Evolutionary conservation across 2,888 invertebrate species (phyloP).

Genomic region (Philereme transversata): DNA sequence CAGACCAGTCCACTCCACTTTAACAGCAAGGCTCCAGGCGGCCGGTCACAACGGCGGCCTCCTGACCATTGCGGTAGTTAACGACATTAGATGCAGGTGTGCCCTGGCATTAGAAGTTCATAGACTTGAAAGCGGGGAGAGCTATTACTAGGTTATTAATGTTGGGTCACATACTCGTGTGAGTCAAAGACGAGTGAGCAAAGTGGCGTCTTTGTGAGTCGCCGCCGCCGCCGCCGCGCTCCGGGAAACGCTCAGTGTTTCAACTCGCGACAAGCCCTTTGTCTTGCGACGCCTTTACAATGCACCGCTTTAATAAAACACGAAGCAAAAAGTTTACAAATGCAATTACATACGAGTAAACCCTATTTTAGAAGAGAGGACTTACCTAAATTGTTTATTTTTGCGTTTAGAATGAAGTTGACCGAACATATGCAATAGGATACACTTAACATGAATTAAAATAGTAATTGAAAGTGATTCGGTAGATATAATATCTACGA

Average conservation of each 20-base stretch:
- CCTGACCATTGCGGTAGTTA: too few species aligned
- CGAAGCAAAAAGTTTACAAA: conserved; percentile 43
- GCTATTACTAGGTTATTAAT: conserved; percentile 78
- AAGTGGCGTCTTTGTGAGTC: conserved; percentile 76
- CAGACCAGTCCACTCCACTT: too few species aligned
- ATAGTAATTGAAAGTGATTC: too few species aligned
- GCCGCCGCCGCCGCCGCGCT: conserved; percentile 48
- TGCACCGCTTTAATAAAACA: conserved; percentile 46
- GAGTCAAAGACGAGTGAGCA: conserved; percentile 75
- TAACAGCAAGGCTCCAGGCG: too few species aligned
- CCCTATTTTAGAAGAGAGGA: conserved; percentile 13
- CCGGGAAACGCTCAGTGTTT: conserved; percentile 55
- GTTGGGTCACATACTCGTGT: conserved; percentile 70
- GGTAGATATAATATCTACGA: background rate
- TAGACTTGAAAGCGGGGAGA: conserved; percentile 36
- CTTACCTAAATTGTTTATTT: conserved; percentile 10
- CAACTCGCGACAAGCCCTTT: conserved; percentile 70
- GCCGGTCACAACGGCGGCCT: too few species aligned
- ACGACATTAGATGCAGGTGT: too few species aligned
- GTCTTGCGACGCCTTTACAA: conserved; percentile 66
- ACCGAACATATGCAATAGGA: too few species aligned
- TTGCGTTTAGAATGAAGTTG: too few species aligned
- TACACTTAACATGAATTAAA: too few species aligned
- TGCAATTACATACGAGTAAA: conserved; percentile 37
- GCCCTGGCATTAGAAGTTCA: conserved; percentile 10